Evolutionary conservation across 2,113 vertebrate genomes (phyloP).

Genomic region (Bufo gargarizans): DNA sequence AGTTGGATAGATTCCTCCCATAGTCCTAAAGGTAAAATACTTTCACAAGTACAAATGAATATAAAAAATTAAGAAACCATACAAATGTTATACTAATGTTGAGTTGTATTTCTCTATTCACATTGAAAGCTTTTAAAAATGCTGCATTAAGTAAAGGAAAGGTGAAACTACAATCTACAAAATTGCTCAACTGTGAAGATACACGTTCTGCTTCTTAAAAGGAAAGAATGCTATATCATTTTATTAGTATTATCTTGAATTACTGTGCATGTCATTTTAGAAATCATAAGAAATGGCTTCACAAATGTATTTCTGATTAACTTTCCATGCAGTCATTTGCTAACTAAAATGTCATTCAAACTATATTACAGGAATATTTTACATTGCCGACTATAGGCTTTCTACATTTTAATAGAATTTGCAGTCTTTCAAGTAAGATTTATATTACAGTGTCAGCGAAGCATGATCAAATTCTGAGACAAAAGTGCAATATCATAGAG

Average conservation of each 20-base stretch:
- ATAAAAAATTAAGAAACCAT: neutral
- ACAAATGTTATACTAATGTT: neutral
- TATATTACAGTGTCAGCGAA: slow-evolving; percentile 41
- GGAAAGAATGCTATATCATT: neutral
- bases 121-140: neutral
- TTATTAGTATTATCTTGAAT: slow-evolving; percentile 19
- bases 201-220: neutral
- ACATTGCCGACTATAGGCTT: slow-evolving; percentile 33
- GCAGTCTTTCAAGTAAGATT: slow-evolving; percentile 52
- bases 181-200: neutral
- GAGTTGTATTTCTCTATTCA: no score
- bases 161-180: neutral
- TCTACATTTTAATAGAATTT: slow-evolving; percentile 29
- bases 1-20: no score
- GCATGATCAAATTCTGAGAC: neutral
- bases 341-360: slow-evolving; percentile 38
- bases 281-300: neutral
- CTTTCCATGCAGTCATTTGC: neutral
- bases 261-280: neutral
- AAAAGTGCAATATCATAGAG: slow-evolving; percentile 46
- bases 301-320: neutral
- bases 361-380: slow-evolving; percentile 53
- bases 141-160: neutral
- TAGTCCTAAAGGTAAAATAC: no score
- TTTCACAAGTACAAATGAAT: neutral